Percentiles rank a stretch among this genome's conserved stretches.
phyloP scores from a whole-genome alignment of 2,888 invertebrate genomes.

The Chloroclystis v-ata region DNA sequence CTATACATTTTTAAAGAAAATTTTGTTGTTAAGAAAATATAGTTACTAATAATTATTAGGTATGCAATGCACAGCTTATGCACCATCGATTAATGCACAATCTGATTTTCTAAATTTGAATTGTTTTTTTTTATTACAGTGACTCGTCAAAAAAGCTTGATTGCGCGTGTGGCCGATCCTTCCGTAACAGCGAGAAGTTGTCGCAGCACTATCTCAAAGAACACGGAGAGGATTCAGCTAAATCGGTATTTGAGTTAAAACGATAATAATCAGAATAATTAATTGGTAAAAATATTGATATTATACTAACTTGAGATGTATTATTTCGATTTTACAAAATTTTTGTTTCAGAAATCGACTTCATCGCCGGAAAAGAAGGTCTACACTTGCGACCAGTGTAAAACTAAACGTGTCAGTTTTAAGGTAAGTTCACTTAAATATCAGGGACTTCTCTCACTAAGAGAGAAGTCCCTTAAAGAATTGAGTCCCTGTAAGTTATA shows the following conservation, averaged over 20 bases:
- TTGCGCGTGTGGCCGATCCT: conserved; percentile 47
- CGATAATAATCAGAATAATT: no score
- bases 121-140: conserved; percentile 39
- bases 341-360: conserved; percentile 14
- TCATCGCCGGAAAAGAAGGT: conserved; percentile 14
- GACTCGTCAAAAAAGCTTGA: conserved; percentile 35
- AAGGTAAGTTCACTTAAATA: conserved; percentile 75
- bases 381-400: conserved; percentile 50
- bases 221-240: conserved; percentile 27
- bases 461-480: no score
- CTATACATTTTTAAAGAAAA: no score
- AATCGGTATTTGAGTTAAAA: conserved; percentile 13
- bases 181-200: conserved; percentile 39
- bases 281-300: no score
- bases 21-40: no score
- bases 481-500: no score
- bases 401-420: conserved; percentile 32
- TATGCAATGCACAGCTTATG: no score
- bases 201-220: conserved; percentile 37
- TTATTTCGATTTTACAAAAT: background rate
- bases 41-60: no score
- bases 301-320: no score
- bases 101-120: no score
- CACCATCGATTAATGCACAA: no score
- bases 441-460: no score